Evolutionary conservation across 2,888 invertebrate species (phyloP).

Genomic region (Auanema freiburgensis): DNA sequence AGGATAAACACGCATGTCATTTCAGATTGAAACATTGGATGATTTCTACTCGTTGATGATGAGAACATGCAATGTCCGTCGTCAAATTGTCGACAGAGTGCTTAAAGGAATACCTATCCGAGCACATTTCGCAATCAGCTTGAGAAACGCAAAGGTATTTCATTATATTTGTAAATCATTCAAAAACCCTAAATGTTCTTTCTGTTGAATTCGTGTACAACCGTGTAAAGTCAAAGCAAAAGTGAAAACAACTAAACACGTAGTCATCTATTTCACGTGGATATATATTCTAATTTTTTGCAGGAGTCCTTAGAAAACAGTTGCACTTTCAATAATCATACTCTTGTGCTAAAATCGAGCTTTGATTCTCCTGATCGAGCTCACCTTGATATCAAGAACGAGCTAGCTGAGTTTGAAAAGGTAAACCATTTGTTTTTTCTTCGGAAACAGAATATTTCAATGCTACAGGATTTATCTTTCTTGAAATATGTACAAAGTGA

Average conservation of each 20-base stretch:
- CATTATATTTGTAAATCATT: too few species aligned
- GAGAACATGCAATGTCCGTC: constrained; percentile 58
- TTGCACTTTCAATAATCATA: constrained; percentile 47
- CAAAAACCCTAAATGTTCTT: not conserved
- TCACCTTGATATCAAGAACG: constrained; percentile 55
- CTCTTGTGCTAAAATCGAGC: constrained; percentile 28
- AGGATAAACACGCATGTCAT: constrained; percentile 10
- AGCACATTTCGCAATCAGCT: constrained; percentile 59
- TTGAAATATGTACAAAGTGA: constrained; percentile 61
- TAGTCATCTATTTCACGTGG: not conserved
- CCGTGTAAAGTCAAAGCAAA: too few species aligned
- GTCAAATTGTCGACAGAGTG: constrained; percentile 63
- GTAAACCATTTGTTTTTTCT: not conserved
- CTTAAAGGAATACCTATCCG: constrained; percentile 63
- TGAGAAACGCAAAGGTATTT: constrained; percentile 56
- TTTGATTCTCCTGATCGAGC: constrained; percentile 35
- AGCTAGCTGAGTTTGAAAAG: constrained; percentile 57
- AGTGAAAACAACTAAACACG: not conserved
- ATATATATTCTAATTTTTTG: not conserved
- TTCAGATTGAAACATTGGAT: constrained; percentile 50
- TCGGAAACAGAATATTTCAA: not conserved
- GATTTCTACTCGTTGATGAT: constrained; percentile 64
- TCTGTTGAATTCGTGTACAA: not conserved
- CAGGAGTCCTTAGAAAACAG: constrained; percentile 51
- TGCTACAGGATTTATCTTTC: constrained; percentile 56